Evolutionary conservation across 2,113 vertebrate genomes (phyloP), one percentile per base, ranked within the genome.

Genomic region (Clarias magur): DNA sequence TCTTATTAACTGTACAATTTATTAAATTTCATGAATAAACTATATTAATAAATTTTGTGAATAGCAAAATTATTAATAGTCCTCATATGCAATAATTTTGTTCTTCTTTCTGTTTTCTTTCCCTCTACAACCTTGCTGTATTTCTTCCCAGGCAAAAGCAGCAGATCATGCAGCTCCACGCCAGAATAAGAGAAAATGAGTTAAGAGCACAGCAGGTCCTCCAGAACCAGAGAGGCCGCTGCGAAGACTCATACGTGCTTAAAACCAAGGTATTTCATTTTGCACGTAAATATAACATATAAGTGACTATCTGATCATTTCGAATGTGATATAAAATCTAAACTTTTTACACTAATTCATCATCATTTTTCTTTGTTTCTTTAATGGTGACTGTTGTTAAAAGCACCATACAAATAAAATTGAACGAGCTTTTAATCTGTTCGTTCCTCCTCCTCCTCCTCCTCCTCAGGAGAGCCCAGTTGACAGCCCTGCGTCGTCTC

Each of bases 121-220:
- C 48, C 48, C 57, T 59, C 1, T 13, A 27, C 19, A n/a, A n/a
- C n/a, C 13, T 13, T 15, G 70, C 10, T 81, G 0, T 82, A 56
- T 11, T 76, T 96, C 94, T 70, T 96, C 94, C 63, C 93, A 99
- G 98, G 88, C 98, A 99, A 91, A 98, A 98, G 92, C 97, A 98
- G 89, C 97, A 99, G 93, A 98, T 99, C 87, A 93, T 96, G 84
- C 96, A 94, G 87, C 94, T 99, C 4, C 96, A 98, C n/a, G 96
- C 97, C 62, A 95, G 95, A 89, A 97, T 99, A 94, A 95, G 96
- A 86, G 96, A 98, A 91, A 98, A 98, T 42, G 97, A 99, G 93
- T 92, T 97, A 53, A 89, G 96, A 92, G 96, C 95, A 25, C 96
- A 97, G 80, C 97, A 97, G 65, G 96, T 96, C 83, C 94, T 97